Evolutionary conservation across 2,888 invertebrate species (phyloP).

Genomic region (Drosophila anceps): DNA sequence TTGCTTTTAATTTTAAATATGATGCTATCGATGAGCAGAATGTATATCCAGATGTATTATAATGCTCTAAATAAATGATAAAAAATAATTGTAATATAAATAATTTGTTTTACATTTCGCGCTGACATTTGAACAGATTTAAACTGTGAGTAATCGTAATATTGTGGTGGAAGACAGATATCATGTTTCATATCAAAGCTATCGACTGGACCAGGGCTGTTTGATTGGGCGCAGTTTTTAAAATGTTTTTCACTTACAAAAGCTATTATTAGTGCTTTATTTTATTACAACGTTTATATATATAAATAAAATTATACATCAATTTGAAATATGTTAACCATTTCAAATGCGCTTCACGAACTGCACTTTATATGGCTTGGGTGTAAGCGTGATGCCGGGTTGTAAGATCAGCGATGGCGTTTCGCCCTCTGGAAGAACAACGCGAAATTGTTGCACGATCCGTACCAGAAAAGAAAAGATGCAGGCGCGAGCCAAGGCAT

Average conservation of each 20-base stretch:
- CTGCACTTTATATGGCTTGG: constrained; percentile 86
- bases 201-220: background rate
- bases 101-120: background rate
- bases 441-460: constrained; percentile 87
- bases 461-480: constrained; percentile 88
- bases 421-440: constrained; percentile 84
- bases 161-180: background rate
- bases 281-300: constrained; percentile 13
- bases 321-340: background rate
- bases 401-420: constrained; percentile 85
- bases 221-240: background rate
- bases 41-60: background rate
- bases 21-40: constrained; percentile 20
- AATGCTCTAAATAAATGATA: background rate
- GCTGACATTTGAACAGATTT: background rate
- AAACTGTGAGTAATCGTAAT: background rate
- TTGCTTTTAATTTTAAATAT: constrained; percentile 40
- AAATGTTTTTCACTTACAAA: background rate
- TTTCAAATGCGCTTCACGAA: constrained; percentile 71
- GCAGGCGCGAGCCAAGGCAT: constrained; percentile 88
- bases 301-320: background rate
- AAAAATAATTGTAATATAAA: background rate
- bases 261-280: background rate
- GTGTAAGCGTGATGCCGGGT: constrained; percentile 87
- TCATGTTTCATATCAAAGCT: background rate